These are phyloP conservation scores for Bombus impatiens DNA, from an alignment of 1,140 invertebrate genomes.

Conservation along the genomic window DNA sequence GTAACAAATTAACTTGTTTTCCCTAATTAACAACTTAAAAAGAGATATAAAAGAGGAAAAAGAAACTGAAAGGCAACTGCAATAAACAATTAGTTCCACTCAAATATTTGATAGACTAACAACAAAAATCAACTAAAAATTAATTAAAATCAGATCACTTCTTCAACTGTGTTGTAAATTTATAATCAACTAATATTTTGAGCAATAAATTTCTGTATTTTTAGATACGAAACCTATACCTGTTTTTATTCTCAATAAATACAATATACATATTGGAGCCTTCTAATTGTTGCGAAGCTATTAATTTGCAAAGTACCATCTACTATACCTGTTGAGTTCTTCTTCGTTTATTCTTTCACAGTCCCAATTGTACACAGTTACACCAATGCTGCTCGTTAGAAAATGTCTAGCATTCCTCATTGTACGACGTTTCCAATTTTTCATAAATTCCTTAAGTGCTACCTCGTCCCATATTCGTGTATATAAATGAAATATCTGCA, in stretches of 20 bases:
- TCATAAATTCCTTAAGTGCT: conserved; percentile 83
- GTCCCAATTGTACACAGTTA: conserved; percentile 83
- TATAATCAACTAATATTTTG: background rate
- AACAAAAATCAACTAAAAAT: background rate
- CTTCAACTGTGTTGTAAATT: too few relatives aligned
- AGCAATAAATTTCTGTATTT: background rate
- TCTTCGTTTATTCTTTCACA: conserved; percentile 82
- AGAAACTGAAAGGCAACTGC: background rate
- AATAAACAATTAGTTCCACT: background rate
- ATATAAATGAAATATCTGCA: conserved; percentile 86
- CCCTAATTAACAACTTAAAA: too few relatives aligned
- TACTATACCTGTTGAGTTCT: conserved; percentile 80
- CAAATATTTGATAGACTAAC: background rate
- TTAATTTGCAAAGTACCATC: background rate
- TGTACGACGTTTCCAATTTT: conserved; percentile 80
- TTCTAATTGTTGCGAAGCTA: background rate
- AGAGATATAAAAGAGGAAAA: background rate
- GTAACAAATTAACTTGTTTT: too few relatives aligned
- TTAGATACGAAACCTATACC: background rate
- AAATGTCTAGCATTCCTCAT: conserved; percentile 78
- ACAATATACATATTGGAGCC: background rate
- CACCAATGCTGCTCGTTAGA: conserved; percentile 78
- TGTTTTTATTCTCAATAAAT: background rate
- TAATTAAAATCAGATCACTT: too few relatives aligned
- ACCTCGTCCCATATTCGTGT: conserved; percentile 85